Conservation (phyloP, 2,888 invertebrate genomes). For the Ormyrus pomaceus region DNA sequence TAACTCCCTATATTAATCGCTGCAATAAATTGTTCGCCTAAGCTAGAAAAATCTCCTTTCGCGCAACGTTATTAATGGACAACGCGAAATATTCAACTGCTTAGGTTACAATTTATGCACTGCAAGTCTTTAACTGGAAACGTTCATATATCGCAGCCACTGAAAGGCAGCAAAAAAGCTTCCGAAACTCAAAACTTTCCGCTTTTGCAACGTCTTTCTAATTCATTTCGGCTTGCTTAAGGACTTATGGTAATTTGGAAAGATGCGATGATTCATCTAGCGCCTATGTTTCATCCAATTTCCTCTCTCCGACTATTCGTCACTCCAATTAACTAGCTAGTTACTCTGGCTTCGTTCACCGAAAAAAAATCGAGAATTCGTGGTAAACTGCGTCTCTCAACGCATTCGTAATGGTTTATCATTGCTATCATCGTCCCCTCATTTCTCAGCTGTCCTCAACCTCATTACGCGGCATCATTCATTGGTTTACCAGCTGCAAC, state of each 20-base stretch:
- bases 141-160: no score
- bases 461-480: conserved; percentile 27
- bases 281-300: conserved; percentile 18
- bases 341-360: background rate
- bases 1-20: no score
- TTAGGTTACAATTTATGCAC: no score
- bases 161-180: no score
- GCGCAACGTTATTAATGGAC: background rate
- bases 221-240: conserved; percentile 11
- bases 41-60: background rate
- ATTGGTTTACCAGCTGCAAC: background rate
- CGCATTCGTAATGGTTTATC: conserved; percentile 31
- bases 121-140: no score
- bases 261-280: conserved; percentile 27
- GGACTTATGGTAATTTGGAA: conserved; percentile 33
- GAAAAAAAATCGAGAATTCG: conserved; percentile 3
- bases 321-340: conserved; percentile 44
- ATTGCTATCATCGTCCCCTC: conserved; percentile 33
- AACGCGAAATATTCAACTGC: no score
- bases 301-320: conserved; percentile 28
- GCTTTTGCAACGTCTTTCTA: background rate
- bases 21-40: no score
- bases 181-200: no score
- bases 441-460: conserved; percentile 17
- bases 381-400: conserved; percentile 12